Base-by-base conservation (phyloP, 2,888 invertebrate species). In the Sipunculus nudus region DNA sequence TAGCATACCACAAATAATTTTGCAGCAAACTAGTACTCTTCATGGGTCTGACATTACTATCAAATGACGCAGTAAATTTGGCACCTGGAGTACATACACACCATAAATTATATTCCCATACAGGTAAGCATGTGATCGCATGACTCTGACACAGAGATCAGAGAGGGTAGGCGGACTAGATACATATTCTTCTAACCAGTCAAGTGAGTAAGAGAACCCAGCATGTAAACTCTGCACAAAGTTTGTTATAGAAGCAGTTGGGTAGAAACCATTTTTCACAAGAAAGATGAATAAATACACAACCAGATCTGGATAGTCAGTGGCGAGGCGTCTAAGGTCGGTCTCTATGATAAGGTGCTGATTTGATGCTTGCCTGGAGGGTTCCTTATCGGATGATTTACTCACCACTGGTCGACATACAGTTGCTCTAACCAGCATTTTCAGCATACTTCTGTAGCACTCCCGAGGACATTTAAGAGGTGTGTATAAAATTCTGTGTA, bases 381-480 rank as follows among this genome's bases (percentile, higher is more conserved):
- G 47, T n/a, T 59, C 39, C 21, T 50, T 41, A 5, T 40, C 38
- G n/a, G 60, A 10, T 21, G 58, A 32, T 8, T 8, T 10, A 26
- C 19, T 29, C 13, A 46, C 28, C 13, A 47, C 16, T 10, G 66
- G 66, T 28, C 26, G 40, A 41, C 66, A 67, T 32, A 68, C 66
- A 23, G 63, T 67, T 5, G 59, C 58, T 40, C 67, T 61, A 2
- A 61, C 61, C 2, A 67, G 46, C 56, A 68, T 29, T 23, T 48
- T 48, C 53, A 68, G 61, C 61, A 69, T 61, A 19, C 61, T 58
- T 35, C 61, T 63, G 61, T 65, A 68, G 54, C 63, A 68, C 29
- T 64, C 62, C 47, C 54, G 55, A 1, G 68, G 68, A 26, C 67
- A 53, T 40, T 65, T 68, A 43, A 65, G 53, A 3, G 65, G 67